Conservation (phyloP, 2,888 invertebrate genomes). For the Aspidapion aeneum region DNA sequence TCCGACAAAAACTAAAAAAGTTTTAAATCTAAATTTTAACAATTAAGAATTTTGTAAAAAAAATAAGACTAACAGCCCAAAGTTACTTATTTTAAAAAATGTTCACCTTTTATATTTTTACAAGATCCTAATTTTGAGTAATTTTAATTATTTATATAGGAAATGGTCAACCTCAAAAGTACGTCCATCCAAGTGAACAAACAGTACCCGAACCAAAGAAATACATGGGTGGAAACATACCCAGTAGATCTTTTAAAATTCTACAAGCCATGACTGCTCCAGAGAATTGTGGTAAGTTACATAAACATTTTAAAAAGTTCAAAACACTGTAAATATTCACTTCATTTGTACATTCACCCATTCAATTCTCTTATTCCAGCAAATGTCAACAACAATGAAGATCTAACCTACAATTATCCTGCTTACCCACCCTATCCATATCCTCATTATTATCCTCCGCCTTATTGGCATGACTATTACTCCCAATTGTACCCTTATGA, state of each 20-base stretch:
- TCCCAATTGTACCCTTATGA: conserved; percentile 18
- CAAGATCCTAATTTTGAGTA: not conserved
- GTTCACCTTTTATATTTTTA: too few relatives aligned
- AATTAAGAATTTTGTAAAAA: too few relatives aligned
- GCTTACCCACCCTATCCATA: conserved; percentile 29
- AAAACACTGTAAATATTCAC: conserved; percentile 10
- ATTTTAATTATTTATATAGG: conserved; percentile 26
- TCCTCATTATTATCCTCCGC: conserved; percentile 37
- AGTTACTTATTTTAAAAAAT: too few relatives aligned
- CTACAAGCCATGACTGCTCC: conserved; percentile 76
- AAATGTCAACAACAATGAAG: conserved; percentile 43
- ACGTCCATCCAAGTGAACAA: conserved; percentile 63
- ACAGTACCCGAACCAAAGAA: conserved; percentile 66
- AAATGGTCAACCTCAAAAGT: conserved; percentile 37
- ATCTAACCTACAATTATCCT: conserved; percentile 37
- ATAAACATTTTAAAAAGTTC: conserved; percentile 7
- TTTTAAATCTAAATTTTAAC: too few relatives aligned
- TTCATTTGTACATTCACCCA: conserved; percentile 10
- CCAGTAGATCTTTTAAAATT: conserved; percentile 75
- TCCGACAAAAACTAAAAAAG: too few relatives aligned
- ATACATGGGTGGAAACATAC: conserved; percentile 75
- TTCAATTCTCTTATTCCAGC: conserved; percentile 46
- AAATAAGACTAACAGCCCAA: too few relatives aligned
- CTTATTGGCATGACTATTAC: conserved; percentile 37
- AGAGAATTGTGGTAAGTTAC: conserved; percentile 58